A percentile compares a stretch with the other conserved stretches of the same genome.
phyloP scores from a whole-genome alignment of 64 coral and sea anemone genomes.

The Pocillopora damicornis region DNA sequence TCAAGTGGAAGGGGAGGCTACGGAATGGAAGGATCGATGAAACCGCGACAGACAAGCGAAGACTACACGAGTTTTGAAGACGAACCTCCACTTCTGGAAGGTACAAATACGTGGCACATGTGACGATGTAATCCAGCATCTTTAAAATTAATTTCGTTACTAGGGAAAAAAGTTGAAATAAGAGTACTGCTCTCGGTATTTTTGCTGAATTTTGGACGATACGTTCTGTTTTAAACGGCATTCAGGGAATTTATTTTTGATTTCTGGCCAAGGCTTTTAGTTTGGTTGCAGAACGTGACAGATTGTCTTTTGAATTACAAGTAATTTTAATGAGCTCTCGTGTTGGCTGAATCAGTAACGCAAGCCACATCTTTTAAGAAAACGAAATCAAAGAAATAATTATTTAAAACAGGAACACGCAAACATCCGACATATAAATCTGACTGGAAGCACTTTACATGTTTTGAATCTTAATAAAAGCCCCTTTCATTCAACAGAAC shows the following conservation, averaged over 20 bases:
- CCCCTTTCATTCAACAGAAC: slow-evolving; percentile 47
- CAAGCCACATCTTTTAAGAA: too few species aligned
- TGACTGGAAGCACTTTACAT: too few species aligned
- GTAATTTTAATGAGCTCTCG: not conserved
- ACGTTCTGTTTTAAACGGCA: too few species aligned
- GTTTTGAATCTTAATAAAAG: not conserved
- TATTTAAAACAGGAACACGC: too few species aligned
- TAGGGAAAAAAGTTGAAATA: slow-evolving; percentile 30
- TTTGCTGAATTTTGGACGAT: not conserved
- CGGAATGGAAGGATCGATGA: slow-evolving; percentile 79
- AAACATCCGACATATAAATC: too few species aligned
- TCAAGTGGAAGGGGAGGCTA: slow-evolving; percentile 39
- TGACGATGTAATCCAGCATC: not conserved
- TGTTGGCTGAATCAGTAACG: not conserved
- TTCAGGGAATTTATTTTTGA: too few species aligned
- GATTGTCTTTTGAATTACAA: too few species aligned
- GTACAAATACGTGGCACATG: not conserved
- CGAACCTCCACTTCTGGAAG: slow-evolving; percentile 96
- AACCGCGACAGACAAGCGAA: slow-evolving; percentile 83
- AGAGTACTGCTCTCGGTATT: not conserved
- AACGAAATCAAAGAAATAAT: too few species aligned
- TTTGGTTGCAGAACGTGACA: not conserved
- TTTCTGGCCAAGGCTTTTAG: too few species aligned
- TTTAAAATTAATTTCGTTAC: slow-evolving; percentile 15
- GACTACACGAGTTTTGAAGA: slow-evolving; percentile 98